phyloP scores from a whole-genome alignment of 2,797 vertebrate genomes.

The Pseudomugil tenellus region DNA sequence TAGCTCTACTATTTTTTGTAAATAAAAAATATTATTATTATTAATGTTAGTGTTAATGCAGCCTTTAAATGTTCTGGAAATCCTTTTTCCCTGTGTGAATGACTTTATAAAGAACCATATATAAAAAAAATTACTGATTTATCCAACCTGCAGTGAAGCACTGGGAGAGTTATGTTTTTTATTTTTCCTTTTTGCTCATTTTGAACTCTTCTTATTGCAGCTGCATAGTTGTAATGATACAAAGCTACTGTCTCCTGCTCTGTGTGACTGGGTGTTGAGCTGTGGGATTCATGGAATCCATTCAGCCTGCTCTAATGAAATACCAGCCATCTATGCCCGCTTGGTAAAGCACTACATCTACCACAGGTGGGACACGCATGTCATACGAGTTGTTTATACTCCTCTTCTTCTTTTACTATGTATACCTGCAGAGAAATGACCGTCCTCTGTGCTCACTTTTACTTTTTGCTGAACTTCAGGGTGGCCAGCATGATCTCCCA shows the following conservation, averaged over 20 bases:
- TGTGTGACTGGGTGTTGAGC: slow-evolving; percentile 70
- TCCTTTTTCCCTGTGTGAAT: background rate
- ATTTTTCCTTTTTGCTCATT: background rate
- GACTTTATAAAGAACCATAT: background rate
- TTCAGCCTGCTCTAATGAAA: slow-evolving; percentile 48
- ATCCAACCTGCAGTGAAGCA: background rate
- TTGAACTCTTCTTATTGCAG: slow-evolving; percentile 29
- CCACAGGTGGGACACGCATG: slow-evolving; percentile 50
- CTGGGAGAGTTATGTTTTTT: background rate
- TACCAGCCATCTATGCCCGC: slow-evolving; percentile 60
- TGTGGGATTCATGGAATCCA: slow-evolving; percentile 71
- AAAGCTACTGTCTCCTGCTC: slow-evolving; percentile 46
- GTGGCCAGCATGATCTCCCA: slow-evolving; percentile 75
- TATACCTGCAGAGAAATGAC: background rate
- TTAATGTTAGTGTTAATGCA: background rate
- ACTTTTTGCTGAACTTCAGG: slow-evolving; percentile 48
- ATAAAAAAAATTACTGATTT: too few species aligned
- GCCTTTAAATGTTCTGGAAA: background rate
- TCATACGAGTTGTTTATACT: background rate
- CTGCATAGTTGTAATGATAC: slow-evolving; percentile 49
- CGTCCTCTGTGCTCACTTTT: background rate
- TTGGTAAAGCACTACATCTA: slow-evolving; percentile 71
- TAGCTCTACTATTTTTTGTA: too few species aligned
- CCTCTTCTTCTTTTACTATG: background rate
- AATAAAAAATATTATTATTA: too few species aligned